Evolutionary conservation across 2,888 invertebrate species (phyloP), one percentile per base, ranked within the genome.

Genomic region (Lepidonotus clava): DNA sequence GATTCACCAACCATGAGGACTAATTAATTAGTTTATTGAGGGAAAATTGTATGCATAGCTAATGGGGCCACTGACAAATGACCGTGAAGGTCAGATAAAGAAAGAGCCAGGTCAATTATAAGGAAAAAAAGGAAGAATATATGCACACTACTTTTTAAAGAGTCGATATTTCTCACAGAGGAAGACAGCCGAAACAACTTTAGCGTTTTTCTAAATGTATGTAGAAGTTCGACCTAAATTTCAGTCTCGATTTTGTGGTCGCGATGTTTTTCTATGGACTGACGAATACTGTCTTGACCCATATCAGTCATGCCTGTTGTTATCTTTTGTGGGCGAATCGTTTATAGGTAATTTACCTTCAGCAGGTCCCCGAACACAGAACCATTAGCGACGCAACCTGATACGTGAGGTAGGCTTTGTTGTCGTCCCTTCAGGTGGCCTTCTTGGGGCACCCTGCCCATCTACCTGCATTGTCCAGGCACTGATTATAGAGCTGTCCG

Each of bases 1-100:
- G 32, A 41, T 28, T 32, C 80, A 80, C 80, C 5, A 21, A 51
- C 32, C 80, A 28, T 80, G 80, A 24, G 18, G 1, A 18, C 46
- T 80, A 80, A 80, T 80, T 80, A 80, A 80, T 80, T 80, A 80
- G 80, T 80, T 80, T 80, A 80, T 80, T 80, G 80, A 80, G 51
- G 28, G 6, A 18, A 46, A 32, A 80, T 80, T 80, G 41, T 51
- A 80, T 80, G 80, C 80, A 80, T 80, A 46, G 14, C 80, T 80
- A 80, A 80, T 80, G 80, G 71, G 1, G 36, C 2, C 38, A n/a
- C 36, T 34, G 71, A 71, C 36, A 71, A 71, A 36, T 71, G 36
- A 36, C 36, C 71, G n/a, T 38, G 71, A 34, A 36, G 71, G n/a
- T 8, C 8, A 18, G 8, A 18, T 46, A 18, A 18, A 46, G 8